Evolutionary conservation across 2,113 vertebrate species (phyloP).

Genomic region (Microtus montanus): DNA sequence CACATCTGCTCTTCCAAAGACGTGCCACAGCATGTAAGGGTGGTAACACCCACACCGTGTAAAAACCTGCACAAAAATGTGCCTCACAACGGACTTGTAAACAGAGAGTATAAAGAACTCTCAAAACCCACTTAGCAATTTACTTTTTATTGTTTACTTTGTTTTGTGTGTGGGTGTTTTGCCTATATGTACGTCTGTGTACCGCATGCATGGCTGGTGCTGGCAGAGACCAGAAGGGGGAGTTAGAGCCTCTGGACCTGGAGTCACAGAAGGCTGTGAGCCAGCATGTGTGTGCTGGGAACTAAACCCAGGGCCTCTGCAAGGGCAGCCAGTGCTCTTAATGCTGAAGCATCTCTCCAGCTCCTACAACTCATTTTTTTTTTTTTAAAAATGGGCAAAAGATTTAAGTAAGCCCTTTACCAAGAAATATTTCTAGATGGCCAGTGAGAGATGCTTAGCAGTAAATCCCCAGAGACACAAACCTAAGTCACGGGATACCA

Average conservation of each 20-base stretch:
- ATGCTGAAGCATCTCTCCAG: too few relatives aligned
- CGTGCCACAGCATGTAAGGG: not conserved
- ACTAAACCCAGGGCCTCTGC: too few relatives aligned
- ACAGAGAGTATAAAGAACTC: slow-evolving; percentile 25
- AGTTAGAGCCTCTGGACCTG: not conserved
- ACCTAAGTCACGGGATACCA: not conserved
- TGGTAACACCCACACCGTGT: not conserved
- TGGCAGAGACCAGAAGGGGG: not conserved
- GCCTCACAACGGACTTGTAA: not conserved
- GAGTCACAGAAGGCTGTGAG: not conserved
- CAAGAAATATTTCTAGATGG: not conserved
- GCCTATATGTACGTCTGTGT: not conserved
- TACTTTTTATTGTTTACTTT: not conserved
- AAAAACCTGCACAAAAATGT: not conserved
- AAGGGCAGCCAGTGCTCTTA: too few relatives aligned
- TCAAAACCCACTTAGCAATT: slow-evolving; percentile 3
- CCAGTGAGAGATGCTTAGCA: not conserved
- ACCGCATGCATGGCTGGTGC: not conserved
- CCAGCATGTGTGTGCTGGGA: too few relatives aligned
- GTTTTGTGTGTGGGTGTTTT: not conserved
- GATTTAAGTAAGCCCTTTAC: not conserved
- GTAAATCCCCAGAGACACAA: not conserved
- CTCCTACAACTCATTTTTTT: not conserved
- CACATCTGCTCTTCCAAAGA: not conserved
- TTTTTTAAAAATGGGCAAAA: not conserved